Evolutionary conservation across 1,140 invertebrate genomes (phyloP), one percentile per base, ranked within the genome.

Genomic region (Diorhabda elongata): DNA sequence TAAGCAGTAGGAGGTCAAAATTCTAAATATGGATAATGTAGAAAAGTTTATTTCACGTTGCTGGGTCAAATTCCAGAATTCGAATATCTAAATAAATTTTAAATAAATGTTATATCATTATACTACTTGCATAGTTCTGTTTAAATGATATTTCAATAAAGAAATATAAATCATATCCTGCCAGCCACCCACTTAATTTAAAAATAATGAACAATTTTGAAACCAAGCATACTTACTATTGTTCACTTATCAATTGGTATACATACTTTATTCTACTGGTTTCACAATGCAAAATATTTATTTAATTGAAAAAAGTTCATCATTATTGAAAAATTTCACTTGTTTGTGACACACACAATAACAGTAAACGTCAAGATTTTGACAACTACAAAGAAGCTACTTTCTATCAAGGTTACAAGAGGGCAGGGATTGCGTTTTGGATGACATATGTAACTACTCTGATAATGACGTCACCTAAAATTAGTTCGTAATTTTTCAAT

Each of bases 21-120:
- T 52, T n/a, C 47, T 52, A 52, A 52, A 52, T 52, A 52, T 52
- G 47, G 47, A 52, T 52, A 52, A n/a, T 52, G 47, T 6, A 52
- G 47, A n/a, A 52, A 52, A 52, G 47, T 52, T 52, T 52, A 52
- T 52, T 6, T 52, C 6, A 52, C n/a, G n/a, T 52, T 52, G 6
- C 47, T 8, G 47, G 47, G 47, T 52, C 47, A 52, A n/a, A n/a
- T 52, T n/a, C n/a, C 26, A 26, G 26, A 26, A 26, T 26, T 26
- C 26, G 26, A 26, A 26, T 26, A 26, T 26, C 1, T 26, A 26
- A 26, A 26, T 26, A 26, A 26, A 26, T 26, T 26, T 26, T 26
- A 26, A 26, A 26, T 26, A 26, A 26, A 26, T 26, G 26, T 26
- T 26, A 26, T 26, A 26, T 1, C 26, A 26, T 26, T 26, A 26